Base-by-base conservation (phyloP, 1,140 invertebrate species). In the Saccostrea echinata region DNA sequence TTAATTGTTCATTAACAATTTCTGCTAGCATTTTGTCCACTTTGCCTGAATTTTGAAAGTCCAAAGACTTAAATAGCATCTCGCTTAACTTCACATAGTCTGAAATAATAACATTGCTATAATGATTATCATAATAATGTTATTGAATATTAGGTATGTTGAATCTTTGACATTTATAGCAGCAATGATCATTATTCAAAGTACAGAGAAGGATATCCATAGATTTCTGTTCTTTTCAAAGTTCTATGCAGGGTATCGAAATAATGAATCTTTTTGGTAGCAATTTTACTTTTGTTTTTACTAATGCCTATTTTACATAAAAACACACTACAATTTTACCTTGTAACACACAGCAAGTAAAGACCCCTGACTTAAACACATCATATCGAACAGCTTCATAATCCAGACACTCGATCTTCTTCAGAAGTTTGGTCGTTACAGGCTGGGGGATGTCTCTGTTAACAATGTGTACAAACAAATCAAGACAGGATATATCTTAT, bases 21-120 rank as follows among this genome's bases (percentile, higher is more conserved):
- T 94, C 92, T 92, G 91, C 93, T 27, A 94, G 71, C 24, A 86
- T 83, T 84, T 93, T 93, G 82, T 93, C 91, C 24, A 90, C 91
- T 91, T 92, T 93, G 1, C 93, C 93, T 53, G 84, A 90, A 18
- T 91, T 91, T 61, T 92, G 88, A 1, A 93, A 52, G 86, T 94
- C 93, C 35, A 94, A 76, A 4, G 92, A 90, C 9, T 89, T 85
- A 85, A 93, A 94, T 43, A 94, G 76, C 24, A 86, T 87, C 53
- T 89, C 90, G n/a, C 91, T 82, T 43, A 92, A 84, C 13, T 86
- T 84, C 3, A 91, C 85, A 88, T 90, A 94, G 86, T 94, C 92
- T 93, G 90, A 53, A 88, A 83, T 83, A 2, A 51, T 21, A 83
- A 21, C 24, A 33, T 18, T 80, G 27, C 24, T 24, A 76, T 80